phyloP scores from a whole-genome alignment of 2,113 vertebrate genomes.

The Hyaena hyaena region DNA sequence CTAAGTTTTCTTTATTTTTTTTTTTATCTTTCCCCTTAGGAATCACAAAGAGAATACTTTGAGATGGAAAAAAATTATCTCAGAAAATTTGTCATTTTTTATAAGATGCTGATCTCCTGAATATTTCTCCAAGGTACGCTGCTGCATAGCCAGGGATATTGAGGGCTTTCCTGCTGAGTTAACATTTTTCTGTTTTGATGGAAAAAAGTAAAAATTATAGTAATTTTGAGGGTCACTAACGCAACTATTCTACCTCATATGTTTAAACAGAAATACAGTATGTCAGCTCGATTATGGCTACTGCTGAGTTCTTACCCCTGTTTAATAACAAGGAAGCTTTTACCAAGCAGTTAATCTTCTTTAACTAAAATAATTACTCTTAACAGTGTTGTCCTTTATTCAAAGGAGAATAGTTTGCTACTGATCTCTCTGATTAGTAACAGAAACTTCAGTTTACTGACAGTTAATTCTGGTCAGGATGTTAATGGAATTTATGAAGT shows the following conservation, averaged over 20 bases:
- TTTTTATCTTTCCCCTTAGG: slow-evolving; percentile 33
- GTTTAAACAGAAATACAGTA: neutral
- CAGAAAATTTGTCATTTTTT: slow-evolving; percentile 17
- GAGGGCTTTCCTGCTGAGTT: neutral
- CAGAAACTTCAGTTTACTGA: neutral
- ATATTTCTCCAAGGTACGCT: slow-evolving; percentile 49
- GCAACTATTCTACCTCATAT: neutral
- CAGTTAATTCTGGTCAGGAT: neutral
- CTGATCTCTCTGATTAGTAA: neutral
- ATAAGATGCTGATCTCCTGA: neutral
- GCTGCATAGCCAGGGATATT: neutral
- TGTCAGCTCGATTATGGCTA: neutral
- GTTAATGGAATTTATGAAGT: neutral
- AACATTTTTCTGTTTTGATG: neutral
- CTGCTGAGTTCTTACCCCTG: neutral
- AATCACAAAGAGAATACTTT: slow-evolving; percentile 44
- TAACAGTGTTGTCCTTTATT: neutral
- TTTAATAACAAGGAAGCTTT: neutral
- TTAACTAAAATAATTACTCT: neutral
- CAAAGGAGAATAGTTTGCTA: neutral
- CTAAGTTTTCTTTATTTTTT: slow-evolving; percentile 17
- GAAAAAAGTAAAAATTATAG: slow-evolving; percentile 15
- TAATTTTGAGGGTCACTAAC: slow-evolving; percentile 46
- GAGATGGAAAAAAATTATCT: neutral
- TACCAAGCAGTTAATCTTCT: neutral